Base-by-base conservation (phyloP, 2,113 vertebrate genomes). In the Cervus canadensis region DNA sequence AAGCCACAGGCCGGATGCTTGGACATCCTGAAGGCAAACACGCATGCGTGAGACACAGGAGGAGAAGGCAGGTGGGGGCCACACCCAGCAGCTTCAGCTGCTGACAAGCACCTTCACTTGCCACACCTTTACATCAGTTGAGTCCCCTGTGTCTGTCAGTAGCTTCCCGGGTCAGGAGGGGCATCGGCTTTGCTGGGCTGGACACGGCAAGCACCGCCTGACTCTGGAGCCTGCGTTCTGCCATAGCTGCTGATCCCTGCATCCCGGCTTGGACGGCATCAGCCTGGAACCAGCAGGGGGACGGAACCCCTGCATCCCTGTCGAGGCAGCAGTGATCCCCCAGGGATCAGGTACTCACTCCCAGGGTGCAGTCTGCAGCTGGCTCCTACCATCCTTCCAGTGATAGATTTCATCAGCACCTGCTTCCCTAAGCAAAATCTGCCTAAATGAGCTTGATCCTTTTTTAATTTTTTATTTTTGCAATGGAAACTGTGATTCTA, bases 31-130 rank as follows among this genome's bases (percentile, higher is more conserved):
- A 6, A 45, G 85, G 62, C 23, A 16, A 71, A 74, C 33, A 23
- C 0, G 4, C 6, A 15, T 16, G 23, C 0, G 2, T 33, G 71
- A 56, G 30, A 30, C 2, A 6, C 0, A 1, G 52, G 10, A n/a
- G 62, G 28, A 40, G 45, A 67, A 15, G 64, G 10, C 0, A 2
- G 33, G 19, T 1, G 12, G 54, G 25, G 50, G 33, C 33, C 67
- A 52, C 15, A 17, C 6, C 1, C 40, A 54, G 36, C 3, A 30
- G 50, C 87, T 54, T 33, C 4, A 1, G 36, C 82, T 25, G 52
- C 8, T 23, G 30, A 85, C 23, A 59, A 23, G 40, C 3, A 26
- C 48, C 10, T 83, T 78, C 26, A 4, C n/a, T 28, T 6, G 15
- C 15, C 67, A 48, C 50, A 33, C 17, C 25, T 83, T 15, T 23